A percentile compares a stretch with the other conserved stretches of the same genome.
Conservation (phyloP, 1,140 invertebrate species). For the Magallana gigas region DNA sequence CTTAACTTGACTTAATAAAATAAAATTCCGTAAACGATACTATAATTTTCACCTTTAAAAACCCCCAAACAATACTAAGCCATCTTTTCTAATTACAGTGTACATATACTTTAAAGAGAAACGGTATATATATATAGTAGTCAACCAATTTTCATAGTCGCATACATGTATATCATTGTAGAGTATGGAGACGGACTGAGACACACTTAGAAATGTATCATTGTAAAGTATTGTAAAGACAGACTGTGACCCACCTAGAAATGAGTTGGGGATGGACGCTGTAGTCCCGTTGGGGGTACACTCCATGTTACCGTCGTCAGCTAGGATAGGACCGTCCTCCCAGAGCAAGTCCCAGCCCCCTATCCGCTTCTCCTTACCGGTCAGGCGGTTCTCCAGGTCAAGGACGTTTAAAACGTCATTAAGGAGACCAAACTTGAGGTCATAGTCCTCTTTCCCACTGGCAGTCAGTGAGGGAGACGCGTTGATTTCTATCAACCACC, state of each 20-base stretch:
- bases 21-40: too few species aligned
- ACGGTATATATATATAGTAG: too few species aligned
- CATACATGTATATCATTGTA: too few species aligned
- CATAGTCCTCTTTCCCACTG: conserved; percentile 81
- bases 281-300: conserved; percentile 58
- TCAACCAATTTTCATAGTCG: too few species aligned
- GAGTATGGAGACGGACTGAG: too few species aligned
- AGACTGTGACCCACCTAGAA: conserved; percentile 65
- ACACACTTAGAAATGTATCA: too few species aligned
- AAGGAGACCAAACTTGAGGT: conserved; percentile 80
- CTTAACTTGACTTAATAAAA: too few species aligned
- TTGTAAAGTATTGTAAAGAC: too few species aligned
- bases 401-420: conserved; percentile 81
- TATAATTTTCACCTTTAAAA: too few species aligned
- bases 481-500: conserved; percentile 81
- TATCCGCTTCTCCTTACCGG: conserved; percentile 81
- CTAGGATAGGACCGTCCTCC: conserved; percentile 82
- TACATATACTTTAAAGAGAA: too few species aligned
- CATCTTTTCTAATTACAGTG: too few species aligned
- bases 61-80: too few species aligned
- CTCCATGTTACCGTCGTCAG: conserved; percentile 70
- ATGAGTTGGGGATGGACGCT: conserved; percentile 68
- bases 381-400: conserved; percentile 81
- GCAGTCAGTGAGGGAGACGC: conserved; percentile 81
- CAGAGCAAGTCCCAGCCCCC: conserved; percentile 84